phyloP scores from a whole-genome alignment of 2,797 vertebrate genomes.

The Darevskia mixta region DNA sequence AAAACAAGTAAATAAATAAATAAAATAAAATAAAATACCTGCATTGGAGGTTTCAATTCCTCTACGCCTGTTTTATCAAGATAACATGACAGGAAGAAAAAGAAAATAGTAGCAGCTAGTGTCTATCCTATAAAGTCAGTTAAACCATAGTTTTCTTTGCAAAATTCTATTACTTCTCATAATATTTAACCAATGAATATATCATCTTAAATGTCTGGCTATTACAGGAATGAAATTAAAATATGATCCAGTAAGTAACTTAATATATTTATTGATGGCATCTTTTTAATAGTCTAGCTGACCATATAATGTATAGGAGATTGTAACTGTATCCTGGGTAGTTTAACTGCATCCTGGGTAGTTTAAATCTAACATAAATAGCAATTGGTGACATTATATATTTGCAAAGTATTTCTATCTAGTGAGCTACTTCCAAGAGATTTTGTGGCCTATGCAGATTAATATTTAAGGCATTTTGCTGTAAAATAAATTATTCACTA shows the following conservation, averaged over 20 bases:
- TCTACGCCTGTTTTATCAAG: not conserved
- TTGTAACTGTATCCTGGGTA: constrained; percentile 42
- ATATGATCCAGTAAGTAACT: constrained; percentile 45
- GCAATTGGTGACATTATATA: not conserved
- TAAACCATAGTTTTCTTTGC: not conserved
- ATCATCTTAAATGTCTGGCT: constrained; percentile 39
- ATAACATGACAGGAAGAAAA: not conserved
- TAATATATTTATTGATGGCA: constrained; percentile 42
- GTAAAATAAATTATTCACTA: not conserved
- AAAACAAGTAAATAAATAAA: no score
- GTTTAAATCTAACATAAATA: constrained; percentile 31
- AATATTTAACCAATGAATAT: constrained; percentile 57
- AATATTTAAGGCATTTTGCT: constrained; percentile 23
- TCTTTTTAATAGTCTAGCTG: constrained; percentile 52
- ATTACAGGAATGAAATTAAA: constrained; percentile 59
- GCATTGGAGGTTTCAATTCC: not conserved
- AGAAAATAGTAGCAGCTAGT: not conserved
- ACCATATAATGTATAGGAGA: constrained; percentile 32
- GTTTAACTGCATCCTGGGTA: constrained; percentile 45
- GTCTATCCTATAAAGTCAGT: not conserved
- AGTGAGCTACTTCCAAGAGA: not conserved
- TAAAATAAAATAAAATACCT: no score
- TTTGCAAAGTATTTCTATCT: constrained; percentile 30
- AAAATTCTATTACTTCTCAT: constrained; percentile 39
- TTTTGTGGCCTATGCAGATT: constrained; percentile 1